These are phyloP conservation scores for Bursaphelenchus okinawaensis DNA, from an alignment of 2,888 invertebrate species.

Conservation along the genomic window DNA sequence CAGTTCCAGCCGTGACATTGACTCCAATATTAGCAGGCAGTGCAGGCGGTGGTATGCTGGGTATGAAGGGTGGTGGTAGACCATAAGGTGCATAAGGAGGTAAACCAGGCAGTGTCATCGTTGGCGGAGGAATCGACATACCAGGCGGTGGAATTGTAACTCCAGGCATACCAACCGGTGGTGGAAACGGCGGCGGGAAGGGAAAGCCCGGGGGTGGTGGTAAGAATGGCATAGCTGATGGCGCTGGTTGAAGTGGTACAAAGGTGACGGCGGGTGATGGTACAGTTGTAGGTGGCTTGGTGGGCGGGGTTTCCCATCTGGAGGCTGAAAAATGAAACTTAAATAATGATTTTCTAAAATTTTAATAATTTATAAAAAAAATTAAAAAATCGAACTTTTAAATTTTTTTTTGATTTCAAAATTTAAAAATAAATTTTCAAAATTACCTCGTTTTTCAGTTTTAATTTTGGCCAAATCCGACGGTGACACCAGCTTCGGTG, in stretches of 20 bases:
- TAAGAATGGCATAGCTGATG: not conserved
- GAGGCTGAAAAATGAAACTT: not conserved
- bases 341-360: too few relatives aligned
- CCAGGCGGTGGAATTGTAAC: not conserved
- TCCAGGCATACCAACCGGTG: not conserved
- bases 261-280: slow-evolving; percentile 8
- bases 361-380: not conserved
- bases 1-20: not conserved
- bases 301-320: not conserved
- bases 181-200: slow-evolving; percentile 3
- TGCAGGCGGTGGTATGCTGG: not conserved
- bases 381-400: not conserved
- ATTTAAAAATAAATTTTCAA: too few relatives aligned
- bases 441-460: too few relatives aligned
- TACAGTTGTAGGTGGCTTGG: not conserved
- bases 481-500: not conserved
- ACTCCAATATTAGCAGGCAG: not conserved
- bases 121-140: not conserved
- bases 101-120: not conserved
- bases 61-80: not conserved
- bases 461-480: not conserved
- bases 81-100: not conserved
- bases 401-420: not conserved
- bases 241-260: not conserved
- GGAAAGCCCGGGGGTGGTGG: slow-evolving; percentile 10